phyloP scores from a whole-genome alignment of 2,888 invertebrate species.

The Clostera curtula region DNA sequence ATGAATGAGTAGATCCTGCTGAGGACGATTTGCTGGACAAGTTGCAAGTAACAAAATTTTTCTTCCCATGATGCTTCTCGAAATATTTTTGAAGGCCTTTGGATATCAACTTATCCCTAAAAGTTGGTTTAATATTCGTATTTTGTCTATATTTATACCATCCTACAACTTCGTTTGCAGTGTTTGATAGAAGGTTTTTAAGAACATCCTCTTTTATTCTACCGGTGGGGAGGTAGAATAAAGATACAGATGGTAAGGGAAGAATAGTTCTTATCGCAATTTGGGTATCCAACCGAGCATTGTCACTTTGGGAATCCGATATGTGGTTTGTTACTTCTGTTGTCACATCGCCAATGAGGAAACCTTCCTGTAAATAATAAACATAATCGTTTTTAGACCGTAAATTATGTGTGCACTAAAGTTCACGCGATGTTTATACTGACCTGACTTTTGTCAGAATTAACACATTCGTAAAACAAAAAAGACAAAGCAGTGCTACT shows the following conservation, averaged over 20 bases:
- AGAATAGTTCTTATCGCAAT: conserved; percentile 77
- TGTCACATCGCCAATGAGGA: conserved; percentile 78
- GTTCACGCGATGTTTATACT: conserved; percentile 5
- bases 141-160: conserved; percentile 80
- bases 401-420: background rate
- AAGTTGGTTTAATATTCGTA: conserved; percentile 70
- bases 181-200: conserved; percentile 62
- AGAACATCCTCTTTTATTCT: conserved; percentile 73
- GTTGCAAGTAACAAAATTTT: conserved; percentile 78
- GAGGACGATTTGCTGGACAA: conserved; percentile 70
- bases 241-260: conserved; percentile 72
- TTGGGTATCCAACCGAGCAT: conserved; percentile 74
- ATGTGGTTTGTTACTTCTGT: conserved; percentile 79
- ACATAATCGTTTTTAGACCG: background rate
- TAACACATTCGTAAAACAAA: conserved; percentile 79
- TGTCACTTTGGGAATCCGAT: conserved; percentile 79
- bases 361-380: conserved; percentile 70
- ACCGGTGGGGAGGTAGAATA: conserved; percentile 76
- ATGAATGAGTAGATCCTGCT: conserved; percentile 75
- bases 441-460: conserved; percentile 76
- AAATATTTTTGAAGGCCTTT: conserved; percentile 77
- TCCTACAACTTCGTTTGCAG: conserved; percentile 76
- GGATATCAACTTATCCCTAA: conserved; percentile 78
- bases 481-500: conserved; percentile 80
- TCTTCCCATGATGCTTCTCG: conserved; percentile 63